Percentiles rank a stretch among this genome's conserved stretches.
phyloP scores from a whole-genome alignment of 2,797 vertebrate genomes.

The Sebastes umbrosus region DNA sequence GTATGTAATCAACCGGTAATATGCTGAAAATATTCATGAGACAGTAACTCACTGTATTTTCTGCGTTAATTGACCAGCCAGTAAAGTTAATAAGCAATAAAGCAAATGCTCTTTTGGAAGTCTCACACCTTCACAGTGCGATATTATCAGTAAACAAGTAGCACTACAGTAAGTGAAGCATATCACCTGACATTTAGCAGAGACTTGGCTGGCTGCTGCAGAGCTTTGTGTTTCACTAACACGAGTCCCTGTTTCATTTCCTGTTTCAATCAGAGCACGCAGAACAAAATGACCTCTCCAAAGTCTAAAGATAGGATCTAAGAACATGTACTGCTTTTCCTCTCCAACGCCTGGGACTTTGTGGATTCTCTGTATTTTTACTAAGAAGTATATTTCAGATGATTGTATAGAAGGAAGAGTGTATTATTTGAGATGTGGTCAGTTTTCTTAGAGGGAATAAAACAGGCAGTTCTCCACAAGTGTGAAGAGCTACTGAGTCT shows the following conservation, averaged over 20 bases:
- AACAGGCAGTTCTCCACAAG: slow-evolving; percentile 22
- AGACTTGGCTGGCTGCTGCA: slow-evolving; percentile 9
- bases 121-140: not conserved
- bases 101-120: not conserved
- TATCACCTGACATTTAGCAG: slow-evolving; percentile 61
- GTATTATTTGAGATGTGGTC: not conserved
- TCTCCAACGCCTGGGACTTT: not conserved
- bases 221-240: slow-evolving; percentile 9
- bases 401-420: not conserved
- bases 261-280: slow-evolving; percentile 61
- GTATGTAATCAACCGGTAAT: not conserved
- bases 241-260: slow-evolving; percentile 61
- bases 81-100: not conserved
- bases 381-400: not conserved
- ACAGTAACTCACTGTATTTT: not conserved
- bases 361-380: not conserved
- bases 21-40: not conserved
- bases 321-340: not conserved
- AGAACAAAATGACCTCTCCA: slow-evolving; percentile 26
- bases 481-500: slow-evolving; percentile 51
- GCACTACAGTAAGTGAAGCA: slow-evolving; percentile 26
- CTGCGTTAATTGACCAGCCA: not conserved
- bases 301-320: not conserved
- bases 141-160: slow-evolving; percentile 42
- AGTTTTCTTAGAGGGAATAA: slow-evolving; percentile 16